Evolutionary conservation across 2,113 vertebrate species (phyloP).

Genomic region (Corvus moneduloides): DNA sequence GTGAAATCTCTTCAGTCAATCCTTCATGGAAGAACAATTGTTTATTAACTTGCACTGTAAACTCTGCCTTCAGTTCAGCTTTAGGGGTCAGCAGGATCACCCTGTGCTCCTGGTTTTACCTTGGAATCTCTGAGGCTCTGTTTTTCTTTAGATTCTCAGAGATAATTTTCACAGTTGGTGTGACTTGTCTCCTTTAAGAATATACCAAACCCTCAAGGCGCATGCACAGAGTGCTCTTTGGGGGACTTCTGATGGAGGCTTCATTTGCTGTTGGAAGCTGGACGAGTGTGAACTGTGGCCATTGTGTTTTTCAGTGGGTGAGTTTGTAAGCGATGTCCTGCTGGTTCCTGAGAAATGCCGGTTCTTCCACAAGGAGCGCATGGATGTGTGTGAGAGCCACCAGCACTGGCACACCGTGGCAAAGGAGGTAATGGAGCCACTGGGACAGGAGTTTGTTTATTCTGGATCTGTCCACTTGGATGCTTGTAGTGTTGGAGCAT

Average conservation of each 20-base stretch:
- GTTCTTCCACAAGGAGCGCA: slow-evolving; percentile 93
- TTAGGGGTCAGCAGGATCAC: background rate
- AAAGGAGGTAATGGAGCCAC: slow-evolving; percentile 82
- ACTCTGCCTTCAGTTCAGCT: background rate
- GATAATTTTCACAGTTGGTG: background rate
- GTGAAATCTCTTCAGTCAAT: background rate
- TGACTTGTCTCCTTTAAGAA: background rate
- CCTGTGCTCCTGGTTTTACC: background rate
- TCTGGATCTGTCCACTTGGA: background rate
- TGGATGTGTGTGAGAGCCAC: slow-evolving; percentile 92
- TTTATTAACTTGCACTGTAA: background rate
- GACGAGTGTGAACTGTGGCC: accelerated
- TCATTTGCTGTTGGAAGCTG: background rate
- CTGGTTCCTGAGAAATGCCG: slow-evolving; percentile 94
- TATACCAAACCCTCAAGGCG: background rate
- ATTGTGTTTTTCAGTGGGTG: slow-evolving; percentile 82
- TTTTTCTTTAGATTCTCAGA: background rate
- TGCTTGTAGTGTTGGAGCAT: background rate
- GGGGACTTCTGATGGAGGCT: background rate
- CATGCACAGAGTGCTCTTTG: accelerated
- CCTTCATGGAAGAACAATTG: background rate
- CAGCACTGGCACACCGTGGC: slow-evolving; percentile 92
- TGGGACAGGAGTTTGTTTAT: background rate
- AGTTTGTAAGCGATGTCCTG: slow-evolving; percentile 93
- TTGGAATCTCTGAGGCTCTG: background rate